These are phyloP conservation scores for Drosophila pandora DNA, from an alignment of 1,140 invertebrate species.

Conservation along the genomic window DNA sequence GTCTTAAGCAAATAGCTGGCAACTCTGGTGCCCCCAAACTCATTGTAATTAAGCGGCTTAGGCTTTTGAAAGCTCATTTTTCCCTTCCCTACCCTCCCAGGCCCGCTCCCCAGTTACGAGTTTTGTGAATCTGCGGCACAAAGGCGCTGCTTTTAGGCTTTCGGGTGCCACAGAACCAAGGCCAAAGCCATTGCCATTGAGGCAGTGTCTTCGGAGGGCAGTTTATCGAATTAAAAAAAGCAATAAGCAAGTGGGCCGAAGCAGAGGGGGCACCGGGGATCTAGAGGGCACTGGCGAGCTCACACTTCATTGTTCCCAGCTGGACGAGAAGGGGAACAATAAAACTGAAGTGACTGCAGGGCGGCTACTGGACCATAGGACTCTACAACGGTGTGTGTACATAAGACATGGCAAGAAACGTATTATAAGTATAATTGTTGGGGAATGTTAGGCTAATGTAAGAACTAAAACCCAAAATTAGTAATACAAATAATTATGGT, in stretches of 20 bases:
- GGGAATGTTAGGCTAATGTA: too few species aligned
- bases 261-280: slow-evolving; percentile 1
- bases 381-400: slow-evolving; percentile 19
- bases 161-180: slow-evolving; percentile 59
- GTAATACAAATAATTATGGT: too few species aligned
- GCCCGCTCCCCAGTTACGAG: neutral
- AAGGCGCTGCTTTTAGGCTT: slow-evolving; percentile 72
- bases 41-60: slow-evolving; percentile 80
- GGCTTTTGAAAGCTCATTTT: slow-evolving; percentile 47
- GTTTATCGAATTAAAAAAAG: slow-evolving; percentile 80
- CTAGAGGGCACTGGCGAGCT: slow-evolving; percentile 26
- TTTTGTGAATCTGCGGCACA: slow-evolving; percentile 44
- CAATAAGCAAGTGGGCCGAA: slow-evolving; percentile 33
- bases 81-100: neutral
- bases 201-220: slow-evolving; percentile 67
- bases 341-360: slow-evolving; percentile 72
- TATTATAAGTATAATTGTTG: neutral
- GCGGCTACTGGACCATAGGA: slow-evolving; percentile 12
- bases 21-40: slow-evolving; percentile 51
- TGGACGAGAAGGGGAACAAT: slow-evolving; percentile 48
- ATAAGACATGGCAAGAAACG: slow-evolving; percentile 2
- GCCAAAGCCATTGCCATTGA: slow-evolving; percentile 45
- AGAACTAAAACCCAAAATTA: too few species aligned
- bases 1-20: slow-evolving; percentile 77
- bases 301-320: slow-evolving; percentile 70